These are phyloP conservation scores for Lepidocyrtinus sp. DNA, from an alignment of 2,888 invertebrate genomes.

Conservation along the genomic window DNA sequence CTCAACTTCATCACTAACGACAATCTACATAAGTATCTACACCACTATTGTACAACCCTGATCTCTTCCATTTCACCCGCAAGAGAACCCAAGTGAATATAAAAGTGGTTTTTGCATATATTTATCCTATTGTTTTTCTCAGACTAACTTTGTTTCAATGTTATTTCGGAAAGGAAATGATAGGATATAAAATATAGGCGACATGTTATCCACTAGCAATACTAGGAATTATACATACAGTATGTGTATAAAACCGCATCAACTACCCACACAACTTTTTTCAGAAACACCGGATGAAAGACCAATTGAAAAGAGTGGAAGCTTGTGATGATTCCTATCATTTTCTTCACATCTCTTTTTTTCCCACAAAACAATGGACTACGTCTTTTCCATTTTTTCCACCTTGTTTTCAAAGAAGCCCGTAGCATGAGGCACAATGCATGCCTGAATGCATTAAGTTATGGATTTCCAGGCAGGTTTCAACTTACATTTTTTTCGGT, in stretches of 20 bases:
- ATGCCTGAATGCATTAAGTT: not conserved
- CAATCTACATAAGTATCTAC: no score
- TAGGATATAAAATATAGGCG: no score
- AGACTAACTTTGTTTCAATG: no score
- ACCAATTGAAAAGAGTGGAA: constrained; percentile 35
- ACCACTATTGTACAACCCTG: no score
- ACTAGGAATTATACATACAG: no score
- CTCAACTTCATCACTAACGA: not conserved
- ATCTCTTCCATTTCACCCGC: no score
- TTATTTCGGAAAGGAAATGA: no score
- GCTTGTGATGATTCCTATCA: constrained; percentile 41
- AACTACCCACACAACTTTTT: constrained; percentile 17
- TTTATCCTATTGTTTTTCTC: no score
- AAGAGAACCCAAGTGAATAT: no score
- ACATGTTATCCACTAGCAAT: not conserved
- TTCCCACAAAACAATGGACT: constrained; percentile 42
- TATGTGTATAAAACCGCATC: no score
- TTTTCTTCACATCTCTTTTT: constrained; percentile 43
- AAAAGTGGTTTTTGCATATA: no score
- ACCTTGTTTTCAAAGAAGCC: constrained; percentile 19
- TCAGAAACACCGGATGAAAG: constrained; percentile 49
- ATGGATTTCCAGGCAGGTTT: constrained; percentile 18
- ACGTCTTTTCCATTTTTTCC: not conserved
- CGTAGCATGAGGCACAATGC: constrained; percentile 33
- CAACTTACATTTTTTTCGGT: not conserved